phyloP scores from a whole-genome alignment of 2,113 vertebrate genomes.

The Corythoichthys intestinalis region DNA sequence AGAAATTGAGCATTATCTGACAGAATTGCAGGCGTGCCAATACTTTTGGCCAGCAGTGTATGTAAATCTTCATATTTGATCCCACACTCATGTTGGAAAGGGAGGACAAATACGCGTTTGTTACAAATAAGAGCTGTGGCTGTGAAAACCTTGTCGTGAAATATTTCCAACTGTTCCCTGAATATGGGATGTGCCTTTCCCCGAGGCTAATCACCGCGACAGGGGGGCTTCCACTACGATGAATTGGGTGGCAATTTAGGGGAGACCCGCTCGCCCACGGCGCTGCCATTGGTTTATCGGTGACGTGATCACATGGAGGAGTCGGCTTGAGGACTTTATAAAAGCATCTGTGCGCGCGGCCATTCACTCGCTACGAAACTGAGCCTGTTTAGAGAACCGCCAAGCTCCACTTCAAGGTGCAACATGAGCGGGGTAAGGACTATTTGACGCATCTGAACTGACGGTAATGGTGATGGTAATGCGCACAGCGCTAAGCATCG shows the following conservation, averaged over 20 bases:
- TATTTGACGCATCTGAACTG: constrained; percentile 16
- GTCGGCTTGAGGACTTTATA: constrained; percentile 71
- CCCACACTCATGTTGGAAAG: not conserved
- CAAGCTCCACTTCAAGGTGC: constrained; percentile 33
- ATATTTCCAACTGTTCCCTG: constrained; percentile 4
- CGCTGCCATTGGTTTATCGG: constrained; percentile 72
- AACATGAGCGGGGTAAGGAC: constrained; percentile 77
- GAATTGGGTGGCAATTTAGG: constrained; percentile 63
- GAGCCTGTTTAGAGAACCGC: constrained; percentile 55
- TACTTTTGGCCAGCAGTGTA: too few species aligned
- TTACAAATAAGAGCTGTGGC: not conserved
- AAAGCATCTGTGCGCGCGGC: constrained; percentile 60
- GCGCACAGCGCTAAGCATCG: not conserved
- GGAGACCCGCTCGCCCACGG: constrained; percentile 63
- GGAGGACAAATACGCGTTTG: not conserved
- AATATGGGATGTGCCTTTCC: not conserved
- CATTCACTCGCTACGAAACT: constrained; percentile 52
- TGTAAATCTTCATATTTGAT: not conserved
- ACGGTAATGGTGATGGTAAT: constrained; percentile 10
- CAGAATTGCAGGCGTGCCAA: too few species aligned
- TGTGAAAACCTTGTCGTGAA: constrained; percentile 4
- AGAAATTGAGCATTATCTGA: too few species aligned
- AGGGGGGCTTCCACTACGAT: constrained; percentile 55
- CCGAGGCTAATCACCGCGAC: constrained; percentile 36
- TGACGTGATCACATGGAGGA: constrained; percentile 69